Base-by-base conservation (phyloP, 2,797 vertebrate species). In the Anguilla marmorata region DNA sequence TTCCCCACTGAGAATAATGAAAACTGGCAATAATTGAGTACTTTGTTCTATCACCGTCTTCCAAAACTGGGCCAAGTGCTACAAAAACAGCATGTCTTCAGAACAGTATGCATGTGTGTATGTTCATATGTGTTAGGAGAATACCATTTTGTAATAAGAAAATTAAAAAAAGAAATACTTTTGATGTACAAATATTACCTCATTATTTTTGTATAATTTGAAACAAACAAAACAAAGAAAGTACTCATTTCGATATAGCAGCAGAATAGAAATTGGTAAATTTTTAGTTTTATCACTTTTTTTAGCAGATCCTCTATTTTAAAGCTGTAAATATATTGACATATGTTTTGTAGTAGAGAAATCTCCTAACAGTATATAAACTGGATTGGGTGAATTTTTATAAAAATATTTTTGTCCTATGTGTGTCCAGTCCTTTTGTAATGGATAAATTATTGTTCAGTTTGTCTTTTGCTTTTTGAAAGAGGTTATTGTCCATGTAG, bases 131-230 rank as follows among this genome's bases (percentile, higher is more conserved):
- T 90, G 94, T 91, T 89, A 45, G 41, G 41, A 45, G 41, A 45
- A 45, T 45, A 45, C 41, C 41, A 45, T 45, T 45, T 45, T 45
- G 85, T 90, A 93, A 93, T 95, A 95, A 93, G 95, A 92, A 90
- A 90, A 92, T 45, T 45, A 92, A 94, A 92, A 93, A 95, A 69
- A 94, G 90, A 90, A 94, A 91, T 92, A 96, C 94, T 96, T 45
- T 96, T 95, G 95, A 96, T 94, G 93, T 98, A 98, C 98, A 98
- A 98, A 97, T 97, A 98, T 98, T 99, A 99, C 98, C 98, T 99
- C 98, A 99, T 96, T 96, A 96, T 96, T 97, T 96, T 98, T 96
- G 96, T 97, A 97, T 95, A 97, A 97, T 96, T 94, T 93, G 93
- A 95, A 82, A 95, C 89, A 87, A 87, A 89, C 63, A 52, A 90